These are phyloP conservation scores for Loxodonta africana DNA, from an alignment of 2,113 vertebrate genomes.

Conservation along the genomic window DNA sequence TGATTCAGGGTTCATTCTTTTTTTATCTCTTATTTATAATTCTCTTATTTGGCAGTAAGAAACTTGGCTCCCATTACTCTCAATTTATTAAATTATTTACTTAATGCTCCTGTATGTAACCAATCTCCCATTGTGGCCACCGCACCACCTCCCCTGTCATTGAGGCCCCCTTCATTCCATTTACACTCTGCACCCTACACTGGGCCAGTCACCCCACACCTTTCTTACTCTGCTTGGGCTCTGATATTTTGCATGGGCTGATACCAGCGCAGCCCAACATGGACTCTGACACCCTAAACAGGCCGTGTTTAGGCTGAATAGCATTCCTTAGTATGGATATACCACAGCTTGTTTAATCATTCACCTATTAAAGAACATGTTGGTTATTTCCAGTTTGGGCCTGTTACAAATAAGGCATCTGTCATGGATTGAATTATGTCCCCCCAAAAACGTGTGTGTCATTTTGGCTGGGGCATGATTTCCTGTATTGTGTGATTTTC, in stretches of 20 bases:
- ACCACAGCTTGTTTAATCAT: background rate
- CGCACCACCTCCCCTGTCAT: background rate
- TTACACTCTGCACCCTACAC: background rate
- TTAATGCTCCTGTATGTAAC: background rate
- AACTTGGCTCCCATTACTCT: background rate
- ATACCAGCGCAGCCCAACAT: background rate
- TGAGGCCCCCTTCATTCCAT: background rate
- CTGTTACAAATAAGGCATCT: background rate
- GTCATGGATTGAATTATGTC: too few relatives aligned
- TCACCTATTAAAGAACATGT: background rate
- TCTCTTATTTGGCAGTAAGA: background rate
- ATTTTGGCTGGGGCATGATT: too few relatives aligned
- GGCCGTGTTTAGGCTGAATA: background rate
- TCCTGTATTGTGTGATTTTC: too few relatives aligned
- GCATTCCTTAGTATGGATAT: background rate
- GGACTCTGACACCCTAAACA: background rate
- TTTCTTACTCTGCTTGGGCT: background rate
- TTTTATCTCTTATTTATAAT: slow-evolving; percentile 17
- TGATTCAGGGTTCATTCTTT: background rate
- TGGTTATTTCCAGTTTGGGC: background rate
- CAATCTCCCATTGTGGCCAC: background rate
- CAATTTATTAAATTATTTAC: background rate
- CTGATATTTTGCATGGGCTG: background rate
- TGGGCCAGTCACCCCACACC: background rate
- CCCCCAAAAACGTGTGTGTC: too few relatives aligned